Percentiles rank a stretch among this genome's conserved stretches.
Evolutionary conservation across 2,797 vertebrate species (phyloP).

Genomic region (Urophycis tenuis): DNA sequence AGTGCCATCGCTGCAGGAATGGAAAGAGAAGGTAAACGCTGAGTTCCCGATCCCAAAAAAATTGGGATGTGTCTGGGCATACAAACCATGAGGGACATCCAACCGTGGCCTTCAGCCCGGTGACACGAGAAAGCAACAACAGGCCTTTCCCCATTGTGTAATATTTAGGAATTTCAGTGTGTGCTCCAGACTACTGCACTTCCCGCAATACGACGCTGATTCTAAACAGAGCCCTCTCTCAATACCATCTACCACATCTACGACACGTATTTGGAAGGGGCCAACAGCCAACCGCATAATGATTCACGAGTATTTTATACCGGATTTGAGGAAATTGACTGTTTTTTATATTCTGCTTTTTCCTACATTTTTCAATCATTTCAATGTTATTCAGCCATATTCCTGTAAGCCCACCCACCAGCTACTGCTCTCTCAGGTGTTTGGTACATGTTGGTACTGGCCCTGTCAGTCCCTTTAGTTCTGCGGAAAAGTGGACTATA

Average conservation of each 20-base stretch:
- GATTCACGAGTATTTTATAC: background rate
- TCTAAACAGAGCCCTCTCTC: slow-evolving; percentile 34
- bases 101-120: slow-evolving; percentile 18
- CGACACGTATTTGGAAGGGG: slow-evolving; percentile 19
- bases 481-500: background rate
- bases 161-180: slow-evolving; percentile 36
- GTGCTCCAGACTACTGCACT: slow-evolving; percentile 14
- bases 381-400: background rate
- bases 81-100: slow-evolving; percentile 9
- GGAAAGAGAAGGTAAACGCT: background rate
- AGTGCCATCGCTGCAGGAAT: slow-evolving; percentile 25
- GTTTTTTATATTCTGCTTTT: background rate
- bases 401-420: background rate
- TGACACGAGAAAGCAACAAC: slow-evolving; percentile 38
- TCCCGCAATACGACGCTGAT: slow-evolving; percentile 38
- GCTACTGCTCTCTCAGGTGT: background rate
- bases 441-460: background rate
- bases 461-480: background rate
- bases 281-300: slow-evolving; percentile 24
- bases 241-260: slow-evolving; percentile 6
- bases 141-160: slow-evolving; percentile 37
- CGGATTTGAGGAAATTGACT: background rate
- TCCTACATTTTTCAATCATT: background rate
- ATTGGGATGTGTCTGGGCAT: background rate
- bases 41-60: background rate